A percentile compares a stretch with the other conserved stretches of the same genome.
Evolutionary conservation across 2,113 vertebrate genomes (phyloP).

Genomic region (Leptodactylus fuscus): DNA sequence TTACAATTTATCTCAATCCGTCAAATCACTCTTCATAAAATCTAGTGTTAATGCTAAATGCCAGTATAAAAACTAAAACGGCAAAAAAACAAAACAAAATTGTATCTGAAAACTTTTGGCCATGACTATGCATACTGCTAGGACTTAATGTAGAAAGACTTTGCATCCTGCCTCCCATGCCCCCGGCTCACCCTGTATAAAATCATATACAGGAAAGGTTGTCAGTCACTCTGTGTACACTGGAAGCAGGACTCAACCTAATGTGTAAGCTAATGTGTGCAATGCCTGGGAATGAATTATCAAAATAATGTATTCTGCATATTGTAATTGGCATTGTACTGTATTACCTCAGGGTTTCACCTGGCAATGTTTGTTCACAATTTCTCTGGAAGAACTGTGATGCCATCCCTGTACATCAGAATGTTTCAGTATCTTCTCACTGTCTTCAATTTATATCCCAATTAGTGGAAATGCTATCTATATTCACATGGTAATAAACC

Average conservation of each 20-base stretch:
- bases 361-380: neutral
- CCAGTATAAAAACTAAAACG: too few species aligned
- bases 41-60: too few species aligned
- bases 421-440: too few species aligned
- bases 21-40: too few species aligned
- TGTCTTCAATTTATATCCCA: slow-evolving; percentile 30
- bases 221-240: neutral
- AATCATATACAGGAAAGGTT: neutral
- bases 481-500: slow-evolving; percentile 74
- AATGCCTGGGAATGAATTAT: too few species aligned
- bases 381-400: neutral
- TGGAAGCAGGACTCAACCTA: too few species aligned
- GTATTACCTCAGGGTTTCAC: neutral
- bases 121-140: neutral
- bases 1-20: too few species aligned
- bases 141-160: neutral
- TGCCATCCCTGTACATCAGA: neutral
- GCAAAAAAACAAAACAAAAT: too few species aligned
- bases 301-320: too few species aligned
- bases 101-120: too few species aligned
- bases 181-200: neutral
- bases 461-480: slow-evolving; percentile 63
- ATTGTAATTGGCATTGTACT: neutral
- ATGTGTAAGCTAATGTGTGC: neutral
- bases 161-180: neutral